Conservation (phyloP, 2,113 vertebrate genomes). For the Orthochromis malagaraziensis region DNA sequence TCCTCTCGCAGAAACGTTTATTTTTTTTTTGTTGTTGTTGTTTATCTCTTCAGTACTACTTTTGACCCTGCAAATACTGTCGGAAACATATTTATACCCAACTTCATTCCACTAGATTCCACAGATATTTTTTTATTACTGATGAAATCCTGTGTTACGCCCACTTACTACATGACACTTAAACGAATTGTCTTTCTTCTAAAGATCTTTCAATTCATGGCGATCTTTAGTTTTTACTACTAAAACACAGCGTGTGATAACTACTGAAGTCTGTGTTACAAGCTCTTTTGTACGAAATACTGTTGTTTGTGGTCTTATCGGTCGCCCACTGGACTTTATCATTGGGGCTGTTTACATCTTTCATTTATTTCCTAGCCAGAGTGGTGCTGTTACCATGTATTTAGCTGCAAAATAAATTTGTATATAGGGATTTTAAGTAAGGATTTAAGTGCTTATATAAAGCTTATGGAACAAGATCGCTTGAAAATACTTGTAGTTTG, state of each 20-base stretch:
- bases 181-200: conserved; percentile 30
- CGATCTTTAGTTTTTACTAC: conserved; percentile 61
- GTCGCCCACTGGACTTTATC: conserved; percentile 67
- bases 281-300: conserved; percentile 67
- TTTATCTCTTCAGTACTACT: conserved; percentile 47
- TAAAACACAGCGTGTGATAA: conserved; percentile 69
- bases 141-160: conserved; percentile 52
- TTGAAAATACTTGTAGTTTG: conserved; percentile 65
- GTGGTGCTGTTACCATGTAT: conserved; percentile 71
- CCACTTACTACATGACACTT: conserved; percentile 50
- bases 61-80: conserved; percentile 44
- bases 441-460: conserved; percentile 67
- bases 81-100: conserved; percentile 54
- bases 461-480: conserved; percentile 67
- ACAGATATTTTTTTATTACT: conserved; percentile 24
- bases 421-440: conserved; percentile 71
- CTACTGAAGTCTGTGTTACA: conserved; percentile 70
- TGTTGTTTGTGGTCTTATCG: conserved; percentile 69
- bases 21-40: conserved; percentile 1
- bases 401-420: conserved; percentile 71
- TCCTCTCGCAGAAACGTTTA: conserved; percentile 2
- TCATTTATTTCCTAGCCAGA: conserved; percentile 69
- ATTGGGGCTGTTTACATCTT: conserved; percentile 71
- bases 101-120: conserved; percentile 59
- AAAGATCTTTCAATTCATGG: conserved; percentile 35